phyloP scores from a whole-genome alignment of 2,888 invertebrate species.

The Cerastis rubricosa region DNA sequence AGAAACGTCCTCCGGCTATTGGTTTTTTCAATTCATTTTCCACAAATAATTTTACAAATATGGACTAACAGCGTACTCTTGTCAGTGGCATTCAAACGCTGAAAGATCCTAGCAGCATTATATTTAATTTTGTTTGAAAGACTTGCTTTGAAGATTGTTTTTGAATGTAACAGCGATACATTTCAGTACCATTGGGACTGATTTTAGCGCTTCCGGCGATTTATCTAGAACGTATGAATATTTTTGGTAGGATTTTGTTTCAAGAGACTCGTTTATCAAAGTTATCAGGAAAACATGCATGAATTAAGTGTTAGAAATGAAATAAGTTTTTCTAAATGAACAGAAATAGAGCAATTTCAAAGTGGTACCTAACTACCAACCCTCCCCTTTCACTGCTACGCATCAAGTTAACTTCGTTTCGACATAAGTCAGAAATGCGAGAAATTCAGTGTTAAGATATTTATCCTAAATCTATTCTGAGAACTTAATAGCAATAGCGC shows the following conservation, averaged over 20 bases:
- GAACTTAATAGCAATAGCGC: too few relatives aligned
- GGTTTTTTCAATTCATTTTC: background rate
- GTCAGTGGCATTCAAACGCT: background rate
- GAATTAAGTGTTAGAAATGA: background rate
- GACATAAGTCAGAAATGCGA: constrained; percentile 4
- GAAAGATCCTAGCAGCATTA: background rate
- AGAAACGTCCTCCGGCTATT: background rate
- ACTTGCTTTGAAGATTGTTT: background rate
- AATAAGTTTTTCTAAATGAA: background rate
- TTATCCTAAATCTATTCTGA: constrained; percentile 29
- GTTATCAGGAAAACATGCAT: background rate
- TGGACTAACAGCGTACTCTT: too few relatives aligned
- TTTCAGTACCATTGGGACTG: background rate
- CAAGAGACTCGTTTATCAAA: background rate
- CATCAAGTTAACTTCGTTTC: background rate
- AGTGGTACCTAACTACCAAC: too few relatives aligned
- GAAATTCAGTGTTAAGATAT: constrained; percentile 30
- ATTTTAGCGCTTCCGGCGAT: background rate
- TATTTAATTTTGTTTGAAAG: background rate
- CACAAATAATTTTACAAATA: too few relatives aligned
- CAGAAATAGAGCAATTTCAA: too few relatives aligned
- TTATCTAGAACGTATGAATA: background rate
- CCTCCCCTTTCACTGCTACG: background rate
- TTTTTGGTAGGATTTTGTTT: background rate
- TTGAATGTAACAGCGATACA: background rate